phyloP scores from a whole-genome alignment of 2,797 vertebrate species.

The Pelodytes ibericus region DNA sequence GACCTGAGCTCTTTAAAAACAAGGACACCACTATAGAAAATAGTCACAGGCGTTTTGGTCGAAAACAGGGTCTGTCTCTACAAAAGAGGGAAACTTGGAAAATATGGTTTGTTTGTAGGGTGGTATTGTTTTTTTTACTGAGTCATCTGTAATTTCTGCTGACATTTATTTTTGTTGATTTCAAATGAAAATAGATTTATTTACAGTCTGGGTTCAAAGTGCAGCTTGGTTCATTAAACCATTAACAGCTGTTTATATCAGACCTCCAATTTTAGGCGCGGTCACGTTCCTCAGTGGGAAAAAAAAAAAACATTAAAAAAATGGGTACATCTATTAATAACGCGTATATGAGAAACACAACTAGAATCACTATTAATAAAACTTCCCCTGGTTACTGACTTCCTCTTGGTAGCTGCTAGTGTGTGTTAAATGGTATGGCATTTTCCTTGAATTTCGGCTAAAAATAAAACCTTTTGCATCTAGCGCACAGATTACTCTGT shows the following conservation, averaged over 20 bases:
- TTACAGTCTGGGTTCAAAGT: conserved; percentile 10
- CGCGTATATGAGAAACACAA: conserved; percentile 16
- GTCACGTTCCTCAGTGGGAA: conserved; percentile 27
- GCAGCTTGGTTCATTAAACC: conserved; percentile 2
- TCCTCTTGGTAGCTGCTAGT: conserved; percentile 46
- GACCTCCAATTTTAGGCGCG: background rate
- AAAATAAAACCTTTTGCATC: background rate
- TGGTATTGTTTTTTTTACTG: too few relatives aligned
- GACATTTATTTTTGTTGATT: background rate
- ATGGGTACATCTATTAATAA: conserved; percentile 49
- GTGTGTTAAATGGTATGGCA: conserved; percentile 20
- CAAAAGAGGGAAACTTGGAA: too few relatives aligned
- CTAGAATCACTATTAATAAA: conserved; percentile 16
- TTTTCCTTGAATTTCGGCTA: background rate
- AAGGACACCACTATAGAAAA: too few relatives aligned
- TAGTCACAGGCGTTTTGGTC: too few relatives aligned
- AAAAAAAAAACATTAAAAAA: background rate
- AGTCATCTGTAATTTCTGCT: background rate
- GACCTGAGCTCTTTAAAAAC: too few relatives aligned
- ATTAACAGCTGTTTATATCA: background rate
- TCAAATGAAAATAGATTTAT: conserved; percentile 1
- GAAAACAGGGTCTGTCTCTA: too few relatives aligned
- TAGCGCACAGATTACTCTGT: too few relatives aligned
- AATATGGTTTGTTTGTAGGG: too few relatives aligned
- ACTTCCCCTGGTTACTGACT: background rate